Conservation (phyloP, 2,797 vertebrate species). For the Periophthalmus magnuspinnatus region DNA sequence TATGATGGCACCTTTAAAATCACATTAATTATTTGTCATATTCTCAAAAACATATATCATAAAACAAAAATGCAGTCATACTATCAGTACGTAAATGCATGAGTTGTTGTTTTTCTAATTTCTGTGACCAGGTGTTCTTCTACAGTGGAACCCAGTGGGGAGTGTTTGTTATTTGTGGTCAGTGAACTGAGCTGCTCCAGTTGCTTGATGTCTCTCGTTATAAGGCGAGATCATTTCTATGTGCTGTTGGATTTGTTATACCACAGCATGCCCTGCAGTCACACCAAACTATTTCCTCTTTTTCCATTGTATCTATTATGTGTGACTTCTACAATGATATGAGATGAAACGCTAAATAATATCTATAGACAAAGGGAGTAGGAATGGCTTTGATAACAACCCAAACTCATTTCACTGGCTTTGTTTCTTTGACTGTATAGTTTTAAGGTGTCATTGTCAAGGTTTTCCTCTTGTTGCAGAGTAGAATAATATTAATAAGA, state of each 20-base stretch:
- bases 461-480: constrained; percentile 66
- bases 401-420: constrained; percentile 35
- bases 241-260: constrained; percentile 27
- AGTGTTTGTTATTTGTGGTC: constrained; percentile 53
- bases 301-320: constrained; percentile 8
- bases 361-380: constrained; percentile 29
- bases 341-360: constrained; percentile 1
- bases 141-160: constrained; percentile 22
- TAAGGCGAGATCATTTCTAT: constrained; percentile 33
- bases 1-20: too few species aligned
- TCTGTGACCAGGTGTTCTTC: constrained; percentile 48
- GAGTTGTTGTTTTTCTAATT: background rate
- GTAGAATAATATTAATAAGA: constrained; percentile 77
- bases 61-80: background rate
- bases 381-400: constrained; percentile 25
- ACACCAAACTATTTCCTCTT: constrained; percentile 7
- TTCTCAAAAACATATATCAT: background rate
- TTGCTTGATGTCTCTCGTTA: constrained; percentile 36
- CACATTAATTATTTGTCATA: background rate
- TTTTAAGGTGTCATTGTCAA: constrained; percentile 63
- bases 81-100: background rate
- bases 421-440: constrained; percentile 52
- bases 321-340: constrained; percentile 25
- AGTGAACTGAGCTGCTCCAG: constrained; percentile 44
- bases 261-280: constrained; percentile 39